Percentiles rank a stretch among this genome's conserved stretches.
Evolutionary conservation across 1,140 invertebrate species (phyloP).

Genomic region (Drosophila tropicalis): DNA sequence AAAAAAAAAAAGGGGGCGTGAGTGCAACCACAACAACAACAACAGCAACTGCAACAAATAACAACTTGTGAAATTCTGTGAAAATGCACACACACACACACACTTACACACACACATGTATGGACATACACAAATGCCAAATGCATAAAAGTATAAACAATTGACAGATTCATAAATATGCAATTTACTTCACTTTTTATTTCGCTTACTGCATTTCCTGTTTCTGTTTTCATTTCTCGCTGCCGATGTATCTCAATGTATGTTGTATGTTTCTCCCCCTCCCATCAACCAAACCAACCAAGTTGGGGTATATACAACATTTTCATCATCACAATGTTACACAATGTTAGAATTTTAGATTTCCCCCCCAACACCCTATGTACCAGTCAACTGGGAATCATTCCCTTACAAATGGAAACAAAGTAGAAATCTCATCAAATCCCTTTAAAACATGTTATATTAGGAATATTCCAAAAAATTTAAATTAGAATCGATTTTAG

Average conservation of each 20-base stretch:
- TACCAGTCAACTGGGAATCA: no score
- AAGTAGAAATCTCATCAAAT: no score
- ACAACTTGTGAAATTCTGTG: conserved; percentile 69
- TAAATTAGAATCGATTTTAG: no score
- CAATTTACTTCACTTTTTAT: conserved; percentile 80
- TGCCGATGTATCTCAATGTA: conserved; percentile 24
- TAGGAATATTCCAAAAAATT: no score
- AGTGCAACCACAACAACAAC: conserved; percentile 28
- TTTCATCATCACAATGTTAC: no score
- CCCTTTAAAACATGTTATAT: no score
- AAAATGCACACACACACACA: conserved; percentile 50
- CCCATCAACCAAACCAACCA: no score
- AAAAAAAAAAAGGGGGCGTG: conserved; percentile 32
- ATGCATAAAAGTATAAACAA: conserved; percentile 79
- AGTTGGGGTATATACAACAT: no score
- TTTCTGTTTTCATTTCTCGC: conserved; percentile 45
- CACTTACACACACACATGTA: not conserved
- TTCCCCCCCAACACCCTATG: no score
- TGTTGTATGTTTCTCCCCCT: not conserved
- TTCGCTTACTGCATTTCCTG: conserved; percentile 79
- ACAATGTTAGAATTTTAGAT: no score
- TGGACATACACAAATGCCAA: conserved; percentile 39
- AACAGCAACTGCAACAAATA: conserved; percentile 38
- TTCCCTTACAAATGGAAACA: no score
- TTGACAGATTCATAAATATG: conserved; percentile 83